phyloP scores from a whole-genome alignment of 1,140 invertebrate species.

The Pogonus chalceus region DNA sequence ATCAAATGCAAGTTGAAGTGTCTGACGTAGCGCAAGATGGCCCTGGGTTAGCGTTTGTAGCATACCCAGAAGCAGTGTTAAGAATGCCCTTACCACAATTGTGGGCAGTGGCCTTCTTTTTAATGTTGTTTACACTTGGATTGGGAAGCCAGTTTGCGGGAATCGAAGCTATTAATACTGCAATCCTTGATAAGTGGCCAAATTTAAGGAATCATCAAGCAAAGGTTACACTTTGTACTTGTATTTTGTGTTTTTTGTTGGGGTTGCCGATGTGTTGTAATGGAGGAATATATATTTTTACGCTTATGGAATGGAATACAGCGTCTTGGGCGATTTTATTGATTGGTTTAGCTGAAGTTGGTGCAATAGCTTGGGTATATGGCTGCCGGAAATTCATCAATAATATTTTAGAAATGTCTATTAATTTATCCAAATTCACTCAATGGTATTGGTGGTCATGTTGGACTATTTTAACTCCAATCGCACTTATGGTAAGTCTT shows the following conservation, averaged over 20 bases:
- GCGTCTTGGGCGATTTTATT: slow-evolving; percentile 74
- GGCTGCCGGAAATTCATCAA: slow-evolving; percentile 48
- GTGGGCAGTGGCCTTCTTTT: slow-evolving; percentile 76
- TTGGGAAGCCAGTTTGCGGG: slow-evolving; percentile 70
- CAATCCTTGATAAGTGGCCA: slow-evolving; percentile 61
- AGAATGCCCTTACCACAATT: slow-evolving; percentile 63
- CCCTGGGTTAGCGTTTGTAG: slow-evolving; percentile 70
- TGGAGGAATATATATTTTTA: slow-evolving; percentile 65
- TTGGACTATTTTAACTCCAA: slow-evolving; percentile 45
- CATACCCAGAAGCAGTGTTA: slow-evolving; percentile 71
- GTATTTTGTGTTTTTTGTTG: slow-evolving; percentile 49
- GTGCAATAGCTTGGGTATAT: slow-evolving; percentile 60
- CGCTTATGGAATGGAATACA: slow-evolving; percentile 70
- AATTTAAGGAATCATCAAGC: slow-evolving; percentile 48
- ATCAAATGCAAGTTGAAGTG: slow-evolving; percentile 51
- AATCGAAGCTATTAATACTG: slow-evolving; percentile 68
- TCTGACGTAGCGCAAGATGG: slow-evolving; percentile 50
- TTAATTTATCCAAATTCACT: slow-evolving; percentile 40
- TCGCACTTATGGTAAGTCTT: slow-evolving; percentile 42
- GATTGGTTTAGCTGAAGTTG: slow-evolving; percentile 61
- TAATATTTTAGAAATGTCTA: slow-evolving; percentile 46
- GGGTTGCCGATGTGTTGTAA: slow-evolving; percentile 58
- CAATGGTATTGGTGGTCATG: slow-evolving; percentile 45
- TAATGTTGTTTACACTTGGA: slow-evolving; percentile 72
- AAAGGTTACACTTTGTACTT: slow-evolving; percentile 50